Conservation (phyloP, 2,113 vertebrate species). For the Siniperca knerii region DNA sequence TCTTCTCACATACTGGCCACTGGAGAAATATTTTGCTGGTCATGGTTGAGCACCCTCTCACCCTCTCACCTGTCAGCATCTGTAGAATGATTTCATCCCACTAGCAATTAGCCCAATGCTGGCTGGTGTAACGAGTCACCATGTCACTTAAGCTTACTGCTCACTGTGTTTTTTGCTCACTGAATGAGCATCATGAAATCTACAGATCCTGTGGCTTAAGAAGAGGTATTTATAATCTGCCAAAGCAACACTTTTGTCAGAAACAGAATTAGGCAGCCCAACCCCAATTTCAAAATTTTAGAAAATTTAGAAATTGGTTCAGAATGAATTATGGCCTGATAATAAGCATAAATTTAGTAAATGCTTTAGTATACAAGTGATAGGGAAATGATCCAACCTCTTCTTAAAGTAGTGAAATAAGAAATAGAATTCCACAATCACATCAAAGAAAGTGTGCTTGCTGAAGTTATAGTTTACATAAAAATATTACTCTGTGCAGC, state of each 20-base stretch:
- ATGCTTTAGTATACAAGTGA: background rate
- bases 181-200: background rate
- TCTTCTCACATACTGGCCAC: slow-evolving; percentile 55
- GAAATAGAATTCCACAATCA: background rate
- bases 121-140: slow-evolving; percentile 46
- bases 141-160: slow-evolving; percentile 4
- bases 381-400: background rate
- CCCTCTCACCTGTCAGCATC: slow-evolving; percentile 85
- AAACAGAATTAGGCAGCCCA: background rate
- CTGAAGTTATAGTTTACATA: slow-evolving; percentile 6
- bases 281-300: too few relatives aligned
- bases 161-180: background rate
- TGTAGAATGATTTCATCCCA: slow-evolving; percentile 73
- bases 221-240: background rate
- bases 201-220: background rate
- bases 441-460: background rate
- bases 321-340: background rate
- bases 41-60: slow-evolving; percentile 78
- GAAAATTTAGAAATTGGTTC: background rate
- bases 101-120: slow-evolving; percentile 74
- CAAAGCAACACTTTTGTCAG: background rate
- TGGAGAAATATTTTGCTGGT: slow-evolving; percentile 73
- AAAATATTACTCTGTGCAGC: background rate
- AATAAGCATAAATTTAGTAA: background rate
- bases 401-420: background rate